Evolutionary conservation across 2,797 vertebrate species (phyloP), one percentile per base, ranked within the genome.

Genomic region (Phoeniculus purpureus): DNA sequence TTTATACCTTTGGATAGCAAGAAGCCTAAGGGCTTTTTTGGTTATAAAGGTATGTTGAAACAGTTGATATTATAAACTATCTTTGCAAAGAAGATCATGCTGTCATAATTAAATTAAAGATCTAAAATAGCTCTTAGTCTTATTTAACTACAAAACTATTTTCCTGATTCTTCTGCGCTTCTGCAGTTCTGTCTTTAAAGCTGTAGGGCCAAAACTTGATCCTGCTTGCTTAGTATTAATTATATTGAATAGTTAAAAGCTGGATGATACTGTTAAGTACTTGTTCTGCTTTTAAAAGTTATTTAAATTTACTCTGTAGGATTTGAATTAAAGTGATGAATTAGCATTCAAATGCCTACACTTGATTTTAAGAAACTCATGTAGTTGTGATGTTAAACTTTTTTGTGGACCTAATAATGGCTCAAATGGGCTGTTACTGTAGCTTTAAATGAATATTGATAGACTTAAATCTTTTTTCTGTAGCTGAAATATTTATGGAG

Each of bases 401-500:
- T 90, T 78, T 70, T 7, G 2, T 10, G 18, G 47, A 9, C 15
- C 16, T 59, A 5, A 3, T 43, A 43, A 23, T 72, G 59, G 3
- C 15, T 81, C 29, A 14, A 87, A 26, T 56, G 32, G 11, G 10
- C 29, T 90, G 40, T 61, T 50, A 34, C 21, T 70, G 29, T 27
- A 62, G 10, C 3, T 59, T 72, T 21, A 0, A 66, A 32, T 72
- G 19, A 37, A 14, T 70, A 50, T 13, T 94, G 31, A 77, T n/a
- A 70, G 19, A 52, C 19, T n/a, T 67, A 48, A 45, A 40, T 90
- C 25, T 92, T 67, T 67, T 75, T 34, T n/a, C 58, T 82, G 40
- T 90, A 99, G 99, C 95, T 81, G 95, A 97, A 43, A 99, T 99
- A 97, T 98, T 99, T 98, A 97, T 95, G 97, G 99, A 99, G 93